phyloP scores from a whole-genome alignment of 2,797 vertebrate species.

The Sebastes steindachneri region DNA sequence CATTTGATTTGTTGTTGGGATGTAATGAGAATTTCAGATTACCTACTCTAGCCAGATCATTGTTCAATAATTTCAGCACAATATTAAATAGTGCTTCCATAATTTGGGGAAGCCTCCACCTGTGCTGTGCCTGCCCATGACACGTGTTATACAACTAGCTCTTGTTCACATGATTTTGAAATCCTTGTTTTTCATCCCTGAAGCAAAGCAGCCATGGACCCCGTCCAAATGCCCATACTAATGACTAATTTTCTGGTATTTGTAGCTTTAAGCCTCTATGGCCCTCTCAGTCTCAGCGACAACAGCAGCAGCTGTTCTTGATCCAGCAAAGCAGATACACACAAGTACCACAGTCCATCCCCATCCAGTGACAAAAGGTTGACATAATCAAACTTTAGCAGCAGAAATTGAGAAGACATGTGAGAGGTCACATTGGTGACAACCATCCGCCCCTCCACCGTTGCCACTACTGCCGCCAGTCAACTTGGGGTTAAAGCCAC shows the following conservation, averaged over 20 bases:
- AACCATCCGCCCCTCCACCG: not conserved
- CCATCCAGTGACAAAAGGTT: not conserved
- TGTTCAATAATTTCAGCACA: not conserved
- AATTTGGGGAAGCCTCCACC: not conserved
- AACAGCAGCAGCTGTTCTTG: slow-evolving; percentile 6
- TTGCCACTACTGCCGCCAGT: not conserved
- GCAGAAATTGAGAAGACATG: not conserved
- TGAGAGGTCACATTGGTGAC: not conserved
- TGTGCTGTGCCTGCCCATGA: not conserved
- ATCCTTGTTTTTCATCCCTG: not conserved
- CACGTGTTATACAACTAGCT: not conserved
- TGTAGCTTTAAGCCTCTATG: slow-evolving; percentile 4
- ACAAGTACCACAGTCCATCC: not conserved
- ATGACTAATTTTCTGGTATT: slow-evolving; percentile 9
- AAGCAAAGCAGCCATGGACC: not conserved
- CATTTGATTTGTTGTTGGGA: no score
- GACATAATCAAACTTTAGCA: not conserved
- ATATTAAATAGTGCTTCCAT: not conserved
- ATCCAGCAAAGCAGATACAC: not conserved
- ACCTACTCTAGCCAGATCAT: no score
- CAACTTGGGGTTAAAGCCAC: slow-evolving; percentile 1
- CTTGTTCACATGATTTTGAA: not conserved
- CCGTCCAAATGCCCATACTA: not conserved
- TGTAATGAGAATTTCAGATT: no score
- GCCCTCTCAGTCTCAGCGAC: not conserved